phyloP scores from a whole-genome alignment of 2,888 invertebrate species.

The Scaptomyza cyrtandrae region DNA sequence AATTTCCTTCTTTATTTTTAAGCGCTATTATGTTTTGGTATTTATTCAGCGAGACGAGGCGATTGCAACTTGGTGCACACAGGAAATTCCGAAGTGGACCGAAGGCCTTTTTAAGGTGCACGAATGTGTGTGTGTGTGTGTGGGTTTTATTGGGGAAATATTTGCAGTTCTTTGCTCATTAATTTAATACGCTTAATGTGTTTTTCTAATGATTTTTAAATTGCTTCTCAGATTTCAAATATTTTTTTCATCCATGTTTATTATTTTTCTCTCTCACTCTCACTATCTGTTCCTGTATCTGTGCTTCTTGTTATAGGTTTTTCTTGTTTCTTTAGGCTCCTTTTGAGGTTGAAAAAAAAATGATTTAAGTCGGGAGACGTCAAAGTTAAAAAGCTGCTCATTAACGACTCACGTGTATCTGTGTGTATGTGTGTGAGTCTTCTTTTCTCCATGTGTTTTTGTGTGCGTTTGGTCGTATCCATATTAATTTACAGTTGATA shows the following conservation, averaged over 20 bases:
- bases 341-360: constrained; percentile 3
- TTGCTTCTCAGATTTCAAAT: constrained; percentile 73
- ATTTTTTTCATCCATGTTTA: constrained; percentile 24
- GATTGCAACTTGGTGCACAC: constrained; percentile 23
- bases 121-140: not conserved
- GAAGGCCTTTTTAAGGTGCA: constrained; percentile 25
- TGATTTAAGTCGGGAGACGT: constrained; percentile 19
- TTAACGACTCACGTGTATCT: constrained; percentile 44
- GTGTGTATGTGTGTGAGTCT: constrained; percentile 2
- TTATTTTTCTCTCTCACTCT: not conserved
- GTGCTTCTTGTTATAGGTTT: not conserved
- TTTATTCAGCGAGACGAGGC: constrained; percentile 16
- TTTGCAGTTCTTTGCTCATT: constrained; percentile 62
- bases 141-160: not conserved
- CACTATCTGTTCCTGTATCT: not conserved
- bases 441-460: not conserved
- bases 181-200: constrained; percentile 80
- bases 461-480: constrained; percentile 21
- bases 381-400: constrained; percentile 46
- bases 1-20: constrained; percentile 37
- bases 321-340: too few species aligned
- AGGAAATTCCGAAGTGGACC: constrained; percentile 11
- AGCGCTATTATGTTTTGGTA: constrained; percentile 4
- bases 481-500: constrained; percentile 41
- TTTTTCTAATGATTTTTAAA: constrained; percentile 77